Base-by-base conservation (phyloP, 2,113 vertebrate species). In the Petromus typicus region DNA sequence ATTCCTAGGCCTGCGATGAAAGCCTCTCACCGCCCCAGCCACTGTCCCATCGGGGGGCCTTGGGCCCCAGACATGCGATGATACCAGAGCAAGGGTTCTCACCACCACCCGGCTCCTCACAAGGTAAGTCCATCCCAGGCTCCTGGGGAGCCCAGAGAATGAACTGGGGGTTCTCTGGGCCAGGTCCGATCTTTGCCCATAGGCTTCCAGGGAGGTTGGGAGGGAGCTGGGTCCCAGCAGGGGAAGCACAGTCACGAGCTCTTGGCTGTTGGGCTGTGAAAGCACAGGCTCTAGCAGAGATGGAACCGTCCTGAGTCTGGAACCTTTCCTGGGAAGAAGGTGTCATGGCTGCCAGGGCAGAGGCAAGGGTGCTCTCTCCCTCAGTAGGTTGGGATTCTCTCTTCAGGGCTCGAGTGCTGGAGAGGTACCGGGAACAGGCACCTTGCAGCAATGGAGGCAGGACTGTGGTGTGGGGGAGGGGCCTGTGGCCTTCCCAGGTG, bases 1-100 rank as follows among this genome's bases (percentile, higher is more conserved):
- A 91, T 84, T 89, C 73, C 66, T 64, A 64, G 75, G 91, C 81
- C 86, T 91, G 90, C 12, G 57, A 97, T 97, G 96, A 94, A 90
- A 89, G 86, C 84, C 81, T 96, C 84, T 61, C 1, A 27, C 80
- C 1, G 2, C 69, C 76, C 84, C 12, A 37, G 94, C 75, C 43
- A 10, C 34, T 3, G 54, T 80, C 94, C 89, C 27, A 14, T 40
- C 0, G 12, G 25, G 67, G 92, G 86, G 40, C 81, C 80, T 80
- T 87, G 89, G 94, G 91, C 86, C 89, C 76, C 1, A 8, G 95
- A 94, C 80, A 95, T 90, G 93, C 5, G 22, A 54, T 97, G 91
- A 97, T 61, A 57, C 84, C 57, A 93, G 86, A 91, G 54, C 64
- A 69, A 89, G 86, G 57, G 37, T 75, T 76, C 37, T 13, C 18